Conservation (phyloP, 2,797 vertebrate species). For the Enteromius viviparus region DNA sequence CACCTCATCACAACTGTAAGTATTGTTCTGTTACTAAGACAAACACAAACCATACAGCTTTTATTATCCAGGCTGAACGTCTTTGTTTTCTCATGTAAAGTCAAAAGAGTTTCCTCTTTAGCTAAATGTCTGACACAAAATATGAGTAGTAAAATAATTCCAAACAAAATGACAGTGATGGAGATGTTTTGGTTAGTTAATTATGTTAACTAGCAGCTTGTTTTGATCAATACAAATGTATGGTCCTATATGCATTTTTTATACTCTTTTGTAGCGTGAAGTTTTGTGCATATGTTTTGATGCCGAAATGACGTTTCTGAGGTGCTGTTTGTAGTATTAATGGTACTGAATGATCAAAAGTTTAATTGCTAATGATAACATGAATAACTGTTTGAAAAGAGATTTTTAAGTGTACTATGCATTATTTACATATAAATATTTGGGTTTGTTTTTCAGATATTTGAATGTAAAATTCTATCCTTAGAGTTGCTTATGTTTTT, state of each 20-base stretch:
- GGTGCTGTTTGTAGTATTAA: not conserved
- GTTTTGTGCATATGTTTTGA: not conserved
- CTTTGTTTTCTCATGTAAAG: not conserved
- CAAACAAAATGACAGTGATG: not conserved
- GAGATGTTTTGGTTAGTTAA: not conserved
- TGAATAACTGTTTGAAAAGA: not conserved
- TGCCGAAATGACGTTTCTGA: not conserved
- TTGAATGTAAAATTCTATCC: not conserved
- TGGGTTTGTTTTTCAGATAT: not conserved
- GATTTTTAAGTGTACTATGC: not conserved
- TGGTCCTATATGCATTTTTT: not conserved
- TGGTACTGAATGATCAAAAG: not conserved
- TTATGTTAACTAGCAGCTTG: not conserved
- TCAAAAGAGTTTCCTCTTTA: not conserved
- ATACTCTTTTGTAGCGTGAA: not conserved
- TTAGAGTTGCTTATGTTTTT: not conserved
- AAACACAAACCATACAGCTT: not conserved
- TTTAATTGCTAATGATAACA: conserved; percentile 15
- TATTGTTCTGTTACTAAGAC: conserved; percentile 19
- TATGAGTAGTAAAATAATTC: not conserved
- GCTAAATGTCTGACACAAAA: not conserved
- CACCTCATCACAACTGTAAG: conserved; percentile 42
- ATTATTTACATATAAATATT: conserved; percentile 6
- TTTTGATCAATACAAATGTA: not conserved
- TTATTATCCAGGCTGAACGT: not conserved